A percentile compares a stretch with the other conserved stretches of the same genome.
These are phyloP conservation scores for Hydrocynus forskahlii DNA, from an alignment of 2,797 vertebrate genomes.

Conservation along the genomic window DNA sequence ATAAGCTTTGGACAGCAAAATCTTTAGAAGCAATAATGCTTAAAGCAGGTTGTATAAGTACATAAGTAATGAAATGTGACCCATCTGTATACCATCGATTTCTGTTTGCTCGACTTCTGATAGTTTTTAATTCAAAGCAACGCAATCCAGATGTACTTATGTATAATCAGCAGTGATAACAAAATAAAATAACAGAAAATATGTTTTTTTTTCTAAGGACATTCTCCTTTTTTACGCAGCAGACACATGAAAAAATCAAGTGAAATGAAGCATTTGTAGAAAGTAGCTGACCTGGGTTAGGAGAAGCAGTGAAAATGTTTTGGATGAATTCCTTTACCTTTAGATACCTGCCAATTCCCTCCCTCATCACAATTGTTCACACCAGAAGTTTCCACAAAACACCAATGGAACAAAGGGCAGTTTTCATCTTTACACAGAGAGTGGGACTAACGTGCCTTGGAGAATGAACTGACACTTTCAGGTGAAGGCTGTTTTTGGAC, in stretches of 20 bases:
- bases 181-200: conserved; percentile 56
- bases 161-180: conserved; percentile 64
- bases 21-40: conserved; percentile 68
- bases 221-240: conserved; percentile 54
- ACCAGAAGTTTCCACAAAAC: conserved; percentile 70
- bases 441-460: conserved; percentile 71
- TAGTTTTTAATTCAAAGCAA: conserved; percentile 57
- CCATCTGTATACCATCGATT: conserved; percentile 21
- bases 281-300: conserved; percentile 49
- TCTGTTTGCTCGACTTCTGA: conserved; percentile 67
- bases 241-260: conserved; percentile 53
- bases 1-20: conserved; percentile 74
- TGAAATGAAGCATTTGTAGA: conserved; percentile 34
- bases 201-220: conserved; percentile 22
- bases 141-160: conserved; percentile 31
- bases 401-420: conserved; percentile 72
- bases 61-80: conserved; percentile 55
- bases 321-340: conserved; percentile 57
- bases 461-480: conserved; percentile 76
- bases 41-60: conserved; percentile 63
- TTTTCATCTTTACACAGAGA: conserved; percentile 75
- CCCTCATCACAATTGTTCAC: conserved; percentile 64
- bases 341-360: conserved; percentile 64
- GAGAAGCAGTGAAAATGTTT: conserved; percentile 20
- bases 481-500: conserved; percentile 77